Conservation (phyloP, 1,140 invertebrate genomes). For the Sarcophaga peregrina region DNA sequence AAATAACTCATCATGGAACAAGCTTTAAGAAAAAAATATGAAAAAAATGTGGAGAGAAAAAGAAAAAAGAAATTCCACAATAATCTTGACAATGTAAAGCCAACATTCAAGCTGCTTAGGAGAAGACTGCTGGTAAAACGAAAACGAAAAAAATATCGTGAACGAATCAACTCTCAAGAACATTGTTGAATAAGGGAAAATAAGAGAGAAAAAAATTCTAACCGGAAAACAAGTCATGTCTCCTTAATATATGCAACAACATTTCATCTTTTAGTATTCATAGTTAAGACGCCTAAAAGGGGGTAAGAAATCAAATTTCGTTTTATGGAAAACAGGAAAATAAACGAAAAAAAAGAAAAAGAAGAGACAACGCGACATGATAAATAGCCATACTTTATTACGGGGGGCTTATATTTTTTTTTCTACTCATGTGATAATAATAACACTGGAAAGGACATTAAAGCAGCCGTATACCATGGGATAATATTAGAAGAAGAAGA, state of each 20-base stretch:
- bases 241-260: slow-evolving; percentile 47
- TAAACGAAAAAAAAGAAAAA: neutral
- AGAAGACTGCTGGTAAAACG: neutral
- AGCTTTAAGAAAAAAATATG: slow-evolving; percentile 3
- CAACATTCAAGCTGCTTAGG: slow-evolving; percentile 6
- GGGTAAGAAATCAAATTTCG: neutral
- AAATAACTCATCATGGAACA: slow-evolving; percentile 12
- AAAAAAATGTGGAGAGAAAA: slow-evolving; percentile 28
- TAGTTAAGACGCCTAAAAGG: neutral
- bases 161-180: neutral
- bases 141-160: neutral
- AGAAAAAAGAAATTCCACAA: neutral
- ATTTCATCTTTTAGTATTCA: neutral
- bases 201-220: slow-evolving; percentile 11
- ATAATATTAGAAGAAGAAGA: neutral
- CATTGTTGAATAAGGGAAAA: neutral
- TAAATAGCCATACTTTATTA: slow-evolving; percentile 12
- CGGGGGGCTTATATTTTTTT: neutral
- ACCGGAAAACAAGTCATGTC: slow-evolving; percentile 42
- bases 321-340: neutral
- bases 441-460: neutral
- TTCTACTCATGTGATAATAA: neutral
- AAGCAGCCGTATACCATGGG: neutral
- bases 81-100: neutral
- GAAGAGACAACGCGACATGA: neutral